Percentiles rank a stretch among this genome's conserved stretches.
Evolutionary conservation across 2,888 invertebrate genomes (phyloP).

Genomic region (Tuta absoluta): DNA sequence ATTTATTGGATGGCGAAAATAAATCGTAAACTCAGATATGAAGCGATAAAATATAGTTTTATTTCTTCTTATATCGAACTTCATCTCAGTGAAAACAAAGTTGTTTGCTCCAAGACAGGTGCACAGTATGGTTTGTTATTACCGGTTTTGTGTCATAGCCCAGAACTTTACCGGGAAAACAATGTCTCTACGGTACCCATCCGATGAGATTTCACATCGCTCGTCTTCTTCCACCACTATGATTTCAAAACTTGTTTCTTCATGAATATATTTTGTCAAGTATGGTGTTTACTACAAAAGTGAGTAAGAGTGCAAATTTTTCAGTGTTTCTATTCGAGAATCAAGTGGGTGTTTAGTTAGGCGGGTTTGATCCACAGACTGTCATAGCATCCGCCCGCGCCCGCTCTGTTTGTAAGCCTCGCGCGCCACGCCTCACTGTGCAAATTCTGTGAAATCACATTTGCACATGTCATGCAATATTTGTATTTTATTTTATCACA

Average conservation of each 20-base stretch:
- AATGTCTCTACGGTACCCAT: conserved; percentile 9
- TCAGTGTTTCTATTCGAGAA: conserved; percentile 17
- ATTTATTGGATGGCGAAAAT: background rate
- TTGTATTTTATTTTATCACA: conserved; percentile 51
- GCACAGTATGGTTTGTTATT: conserved; percentile 13
- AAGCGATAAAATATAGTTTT: conserved; percentile 1
- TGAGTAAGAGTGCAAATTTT: background rate
- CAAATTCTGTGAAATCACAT: conserved; percentile 58
- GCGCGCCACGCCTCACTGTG: conserved; percentile 56
- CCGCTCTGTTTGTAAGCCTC: conserved; percentile 47
- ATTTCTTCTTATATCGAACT: conserved; percentile 1
- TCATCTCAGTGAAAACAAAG: conserved; percentile 9
- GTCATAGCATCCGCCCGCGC: conserved; percentile 28
- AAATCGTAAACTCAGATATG: conserved; percentile 3
- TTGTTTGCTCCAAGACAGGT: conserved; percentile 4
- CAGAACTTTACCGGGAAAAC: conserved; percentile 12
- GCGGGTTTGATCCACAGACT: conserved; percentile 24
- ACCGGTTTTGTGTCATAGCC: background rate
- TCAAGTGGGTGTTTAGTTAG: conserved; percentile 28
- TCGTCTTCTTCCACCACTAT: conserved; percentile 5
- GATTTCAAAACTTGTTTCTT: conserved; percentile 12
- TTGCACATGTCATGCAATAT: conserved; percentile 52
- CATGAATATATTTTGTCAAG: conserved; percentile 13
- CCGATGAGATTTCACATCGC: conserved; percentile 5
- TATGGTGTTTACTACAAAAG: conserved; percentile 7